Evolutionary conservation across 2,888 invertebrate genomes (phyloP), one percentile per base, ranked within the genome.

Genomic region (Diachrysia chrysitis): DNA sequence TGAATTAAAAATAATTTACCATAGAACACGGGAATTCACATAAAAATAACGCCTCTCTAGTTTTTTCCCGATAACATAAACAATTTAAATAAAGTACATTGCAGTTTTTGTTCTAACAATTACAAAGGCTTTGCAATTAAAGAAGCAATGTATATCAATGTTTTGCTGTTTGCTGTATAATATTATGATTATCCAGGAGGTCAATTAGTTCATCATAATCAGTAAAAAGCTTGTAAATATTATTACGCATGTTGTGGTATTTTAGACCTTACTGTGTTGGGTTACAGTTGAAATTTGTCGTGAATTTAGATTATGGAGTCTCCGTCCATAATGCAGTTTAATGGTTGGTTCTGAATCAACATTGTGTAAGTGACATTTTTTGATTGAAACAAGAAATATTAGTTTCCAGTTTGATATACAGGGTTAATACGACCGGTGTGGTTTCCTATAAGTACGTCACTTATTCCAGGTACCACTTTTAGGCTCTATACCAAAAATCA

Each of bases 191-290:
- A 69, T 51, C 61, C 67, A 56, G 17, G 63, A 77, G 77, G 78
- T 75, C 73, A 74, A 55, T 23, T 58, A 71, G 76, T 61, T 75
- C 75, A 73, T 23, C 59, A 51, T 59, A 73, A 77, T 73, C 64
- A 67, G 51, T 12, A 14, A 6, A 48, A 3, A 48, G 63, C 60
- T 46, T 25, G 63, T 72, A 61, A 72, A 60, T 66, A 71, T 16
- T 35, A n/a, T 71, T 16, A 58, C 37, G 46, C 46, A 37, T 12
- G 32, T 16, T n/a, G 53, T 54, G 25, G 37, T 62, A 77, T 54
- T 67, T 17, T 56, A 35, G 14, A 23, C 59, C 53, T 46, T 75
- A 62, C 21, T 5, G 16, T 19, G 12, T 59, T 3, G 14, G 1
- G 6, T 46, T 77, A 77, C 56, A 67, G 75, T 76, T 63, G 60